Evolutionary conservation across 2,113 vertebrate species (phyloP).

Genomic region (Numenius arquata): DNA sequence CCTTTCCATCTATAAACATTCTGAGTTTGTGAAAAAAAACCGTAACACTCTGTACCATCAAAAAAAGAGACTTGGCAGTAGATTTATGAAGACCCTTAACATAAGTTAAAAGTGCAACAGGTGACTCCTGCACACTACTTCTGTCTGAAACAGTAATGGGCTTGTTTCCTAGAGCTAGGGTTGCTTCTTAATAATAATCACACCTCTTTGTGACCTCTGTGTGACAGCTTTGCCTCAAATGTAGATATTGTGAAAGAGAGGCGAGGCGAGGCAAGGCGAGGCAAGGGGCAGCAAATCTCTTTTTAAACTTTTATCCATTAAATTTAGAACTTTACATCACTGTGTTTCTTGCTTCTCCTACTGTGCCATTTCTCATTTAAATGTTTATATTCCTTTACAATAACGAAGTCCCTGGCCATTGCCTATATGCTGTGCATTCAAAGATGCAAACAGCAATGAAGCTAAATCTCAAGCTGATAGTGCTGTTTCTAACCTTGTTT

Average conservation of each 20-base stretch:
- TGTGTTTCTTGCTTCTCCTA: neutral
- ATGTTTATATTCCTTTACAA: neutral
- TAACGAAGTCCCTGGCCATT: neutral
- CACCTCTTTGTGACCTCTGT: too few relatives aligned
- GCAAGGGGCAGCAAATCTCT: neutral
- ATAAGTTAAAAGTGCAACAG: neutral
- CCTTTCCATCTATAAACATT: neutral
- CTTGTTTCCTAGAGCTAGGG: neutral
- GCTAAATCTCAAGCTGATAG: neutral
- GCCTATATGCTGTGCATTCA: neutral
- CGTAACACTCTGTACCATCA: neutral
- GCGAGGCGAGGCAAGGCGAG: rapidly evolving
- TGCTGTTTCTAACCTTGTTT: neutral
- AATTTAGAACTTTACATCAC: neutral
- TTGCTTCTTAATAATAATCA: neutral
- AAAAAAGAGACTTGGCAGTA: neutral
- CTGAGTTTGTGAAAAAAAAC: neutral
- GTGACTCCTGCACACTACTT: neutral
- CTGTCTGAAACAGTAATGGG: neutral
- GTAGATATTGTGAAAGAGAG: neutral
- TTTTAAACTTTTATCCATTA: neutral
- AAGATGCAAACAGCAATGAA: neutral
- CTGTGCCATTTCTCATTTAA: neutral
- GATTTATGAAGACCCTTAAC: neutral
- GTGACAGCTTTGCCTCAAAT: too few relatives aligned